Evolutionary conservation across 1,140 invertebrate species (phyloP), one percentile per base, ranked within the genome.

Genomic region (Charaxes varanes): DNA sequence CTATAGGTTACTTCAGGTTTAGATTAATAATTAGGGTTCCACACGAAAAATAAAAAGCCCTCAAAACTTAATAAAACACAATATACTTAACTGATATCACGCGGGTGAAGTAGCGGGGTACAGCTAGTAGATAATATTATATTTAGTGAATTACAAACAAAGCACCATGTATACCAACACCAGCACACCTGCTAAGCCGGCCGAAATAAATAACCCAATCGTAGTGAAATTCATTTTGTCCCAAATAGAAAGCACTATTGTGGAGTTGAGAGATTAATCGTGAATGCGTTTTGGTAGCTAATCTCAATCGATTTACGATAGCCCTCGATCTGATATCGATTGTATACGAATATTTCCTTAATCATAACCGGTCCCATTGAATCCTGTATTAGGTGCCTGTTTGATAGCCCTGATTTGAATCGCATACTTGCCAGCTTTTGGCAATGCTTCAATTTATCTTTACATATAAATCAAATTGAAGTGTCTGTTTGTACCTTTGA

Each of bases 171-270:
- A 61, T 51, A 53, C 23, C 10, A 18, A 28, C 42, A 16, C 27
- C 32, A 50, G 30, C 41, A 67, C 73, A 78, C 73, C 73, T 78
- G 73, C 70, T 56, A 43, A 19, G 47, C 37, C 45, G 48, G 50
- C 50, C 61, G 57, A 60, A 59, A 69, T 77, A 69, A 73, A 78
- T 74, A 72, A 68, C 55, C 46, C 27, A 66, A 63, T 61, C 54
- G 61, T 49, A 50, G 66, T 65, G 61, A 70, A 74, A 74, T 72
- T 61, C 60, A 56, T 61, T 67, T 67, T 71, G 63, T 67, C 69
- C 66, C 56, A 47, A 54, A 45, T 64, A 69, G 60, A 71, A 72
- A 73, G 62, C 62, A 53, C 42, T 47, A 59, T 60, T 56, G 47
- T 62, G 32, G 49, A 53, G 41, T 41, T 48, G 41, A 48, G 34